Evolutionary conservation across 2,113 vertebrate species (phyloP), one percentile per base, ranked within the genome.

Genomic region (Rhinichthys klamathensis): DNA sequence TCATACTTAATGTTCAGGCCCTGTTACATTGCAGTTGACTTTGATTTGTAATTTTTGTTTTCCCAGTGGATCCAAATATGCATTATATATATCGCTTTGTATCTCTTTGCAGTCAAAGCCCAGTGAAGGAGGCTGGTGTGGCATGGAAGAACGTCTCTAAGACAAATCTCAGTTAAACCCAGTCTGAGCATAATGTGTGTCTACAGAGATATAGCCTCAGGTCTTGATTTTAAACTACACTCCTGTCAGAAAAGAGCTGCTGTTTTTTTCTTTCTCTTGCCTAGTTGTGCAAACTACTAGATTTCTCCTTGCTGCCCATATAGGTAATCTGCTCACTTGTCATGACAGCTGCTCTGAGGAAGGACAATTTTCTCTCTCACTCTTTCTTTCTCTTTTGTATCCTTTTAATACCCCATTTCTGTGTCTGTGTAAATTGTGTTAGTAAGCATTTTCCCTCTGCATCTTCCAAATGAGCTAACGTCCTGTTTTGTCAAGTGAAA

Each of bases 201-300:
- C 54, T 80, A 74, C 78, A 80, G 67, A 86, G 77, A 82, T 78
- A 81, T 81, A 61, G 84, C 77, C 78, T 51, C 78, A 25, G 78
- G 67, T 41, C n/a, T 61, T 75, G 38, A 49, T 79, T 32, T 86
- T 61, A 81, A 86, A 60, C 35, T 56, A 38, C 61, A 56, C 32
- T 65, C 38, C 80, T 77, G 80, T 82, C 85, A 81, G 38, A 75
- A 76, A 18, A 65, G 25, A 67, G 30, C 18, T 65, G 44, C 82
- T 49, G 25, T 80, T 82, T 82, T n/a, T 49, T 21, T 60, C 11
- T 56, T 49, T 82, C 80, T 56, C 18, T 25, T 72, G 73, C 44
- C 60, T 63, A 74, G 49, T 46, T 80, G 54, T 74, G 67, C 84
- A 85, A 77, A 77, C 60, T 84, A 30, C 72, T 76, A 38, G 35